Conservation (phyloP, 2,888 invertebrate species). For the Acronicta leporina region DNA sequence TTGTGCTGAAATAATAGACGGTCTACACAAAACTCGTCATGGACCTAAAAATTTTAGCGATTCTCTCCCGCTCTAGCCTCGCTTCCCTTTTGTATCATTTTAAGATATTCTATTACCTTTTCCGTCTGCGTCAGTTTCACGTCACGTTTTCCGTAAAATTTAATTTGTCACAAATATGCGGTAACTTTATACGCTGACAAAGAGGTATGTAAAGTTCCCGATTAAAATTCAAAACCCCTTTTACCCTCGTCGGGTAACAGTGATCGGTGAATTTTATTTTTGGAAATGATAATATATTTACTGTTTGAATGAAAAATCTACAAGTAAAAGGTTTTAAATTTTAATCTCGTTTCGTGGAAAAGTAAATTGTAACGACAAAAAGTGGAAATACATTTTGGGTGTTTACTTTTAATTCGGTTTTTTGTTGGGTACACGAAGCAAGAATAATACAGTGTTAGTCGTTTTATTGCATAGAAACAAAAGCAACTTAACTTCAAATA, state of each 20-base stretch:
- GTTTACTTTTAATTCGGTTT: background rate
- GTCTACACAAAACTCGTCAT: conserved; percentile 27
- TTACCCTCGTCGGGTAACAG: conserved; percentile 27
- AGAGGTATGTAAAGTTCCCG: conserved; percentile 47
- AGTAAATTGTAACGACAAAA: background rate
- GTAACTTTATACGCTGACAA: conserved; percentile 49
- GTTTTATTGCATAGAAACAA: background rate
- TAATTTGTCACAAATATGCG: conserved; percentile 58
- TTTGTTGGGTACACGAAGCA: background rate
- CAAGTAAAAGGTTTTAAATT: conserved; percentile 30
- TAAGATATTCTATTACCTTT: conserved; percentile 64
- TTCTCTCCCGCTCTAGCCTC: conserved; percentile 35
- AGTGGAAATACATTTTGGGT: background rate
- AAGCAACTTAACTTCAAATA: background rate
- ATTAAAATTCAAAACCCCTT: conserved; percentile 42
- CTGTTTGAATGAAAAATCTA: conserved; percentile 24
- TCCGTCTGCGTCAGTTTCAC: conserved; percentile 53
- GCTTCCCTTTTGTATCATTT: conserved; percentile 59
- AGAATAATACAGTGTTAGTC: background rate
- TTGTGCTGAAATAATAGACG: conserved; percentile 20
- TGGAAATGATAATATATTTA: conserved; percentile 23
- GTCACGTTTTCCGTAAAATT: conserved; percentile 58
- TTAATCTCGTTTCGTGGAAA: conserved; percentile 11
- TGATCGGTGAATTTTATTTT: conserved; percentile 37
- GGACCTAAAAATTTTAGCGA: conserved; percentile 31